Evolutionary conservation across 2,113 vertebrate species (phyloP).

Genomic region (Macaca nemestrina): DNA sequence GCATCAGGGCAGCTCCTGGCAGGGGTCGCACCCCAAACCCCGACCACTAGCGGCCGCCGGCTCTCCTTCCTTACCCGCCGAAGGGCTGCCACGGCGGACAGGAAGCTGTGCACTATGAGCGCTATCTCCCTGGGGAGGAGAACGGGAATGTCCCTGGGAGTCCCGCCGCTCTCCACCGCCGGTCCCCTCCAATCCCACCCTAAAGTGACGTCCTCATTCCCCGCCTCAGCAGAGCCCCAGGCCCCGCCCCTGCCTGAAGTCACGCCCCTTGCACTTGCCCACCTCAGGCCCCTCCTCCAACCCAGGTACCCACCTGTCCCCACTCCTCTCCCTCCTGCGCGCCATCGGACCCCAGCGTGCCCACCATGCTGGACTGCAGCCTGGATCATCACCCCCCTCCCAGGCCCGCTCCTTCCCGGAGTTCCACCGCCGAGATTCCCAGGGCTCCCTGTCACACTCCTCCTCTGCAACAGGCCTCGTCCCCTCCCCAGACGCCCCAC

Average conservation of each 20-base stretch:
- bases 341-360: neutral
- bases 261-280: neutral
- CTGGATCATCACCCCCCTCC: neutral
- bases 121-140: constrained; percentile 91
- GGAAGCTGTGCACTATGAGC: constrained; percentile 92
- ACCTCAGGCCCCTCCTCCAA: neutral
- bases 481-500: no score
- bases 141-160: neutral
- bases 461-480: neutral
- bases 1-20: neutral
- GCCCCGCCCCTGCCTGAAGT: neutral
- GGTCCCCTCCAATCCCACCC: neutral
- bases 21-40: accelerated
- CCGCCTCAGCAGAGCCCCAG: neutral
- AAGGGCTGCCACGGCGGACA: constrained; percentile 90
- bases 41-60: accelerated
- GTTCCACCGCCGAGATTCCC: neutral
- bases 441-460: neutral
- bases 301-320: neutral
- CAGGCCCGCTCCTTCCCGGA: no score
- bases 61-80: constrained; percentile 84
- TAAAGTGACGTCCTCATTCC: neutral
- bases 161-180: no score
- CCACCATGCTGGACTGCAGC: neutral
- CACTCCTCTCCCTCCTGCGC: neutral